Percentiles rank a stretch among this genome's conserved stretches.
Evolutionary conservation across 2,797 vertebrate species (phyloP).

Genomic region (Denticeps clupeoides): DNA sequence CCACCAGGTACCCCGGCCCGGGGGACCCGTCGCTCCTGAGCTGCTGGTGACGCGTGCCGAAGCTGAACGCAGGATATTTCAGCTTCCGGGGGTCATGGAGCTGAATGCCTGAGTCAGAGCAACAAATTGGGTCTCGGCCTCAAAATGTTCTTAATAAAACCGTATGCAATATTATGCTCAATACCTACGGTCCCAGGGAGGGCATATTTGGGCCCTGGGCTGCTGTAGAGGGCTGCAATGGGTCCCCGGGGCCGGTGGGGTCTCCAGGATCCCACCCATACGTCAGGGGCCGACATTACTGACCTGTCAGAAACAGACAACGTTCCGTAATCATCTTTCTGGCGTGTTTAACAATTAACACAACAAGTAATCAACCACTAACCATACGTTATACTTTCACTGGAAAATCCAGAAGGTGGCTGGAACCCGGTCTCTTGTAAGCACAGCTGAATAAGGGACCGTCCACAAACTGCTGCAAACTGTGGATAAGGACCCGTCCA

Average conservation of each 20-base stretch:
- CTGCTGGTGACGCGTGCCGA: constrained; percentile 52
- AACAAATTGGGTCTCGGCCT: neutral
- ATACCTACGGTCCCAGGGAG: constrained; percentile 74
- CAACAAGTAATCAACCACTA: too few relatives aligned
- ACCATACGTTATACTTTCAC: too few relatives aligned
- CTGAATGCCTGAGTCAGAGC: constrained; percentile 35
- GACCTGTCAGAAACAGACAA: constrained; percentile 2
- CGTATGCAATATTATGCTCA: neutral
- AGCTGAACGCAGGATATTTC: constrained; percentile 69
- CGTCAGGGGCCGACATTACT: constrained; percentile 46
- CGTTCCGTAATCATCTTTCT: too few relatives aligned
- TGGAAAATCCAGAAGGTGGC: too few relatives aligned
- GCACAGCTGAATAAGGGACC: too few relatives aligned
- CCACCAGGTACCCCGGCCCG: constrained; percentile 67
- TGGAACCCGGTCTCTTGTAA: too few relatives aligned
- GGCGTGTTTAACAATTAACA: too few relatives aligned
- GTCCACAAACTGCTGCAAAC: too few relatives aligned
- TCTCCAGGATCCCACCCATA: constrained; percentile 75
- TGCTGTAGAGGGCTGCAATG: constrained; percentile 68
- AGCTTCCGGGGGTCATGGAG: constrained; percentile 67
- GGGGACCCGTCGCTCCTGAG: constrained; percentile 46
- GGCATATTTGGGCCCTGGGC: constrained; percentile 78
- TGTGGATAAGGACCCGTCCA: too few relatives aligned
- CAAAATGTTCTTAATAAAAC: too few relatives aligned
- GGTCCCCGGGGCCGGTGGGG: constrained; percentile 77